phyloP scores from a whole-genome alignment of 2,797 vertebrate species.

The Oreochromis mossambicus region DNA sequence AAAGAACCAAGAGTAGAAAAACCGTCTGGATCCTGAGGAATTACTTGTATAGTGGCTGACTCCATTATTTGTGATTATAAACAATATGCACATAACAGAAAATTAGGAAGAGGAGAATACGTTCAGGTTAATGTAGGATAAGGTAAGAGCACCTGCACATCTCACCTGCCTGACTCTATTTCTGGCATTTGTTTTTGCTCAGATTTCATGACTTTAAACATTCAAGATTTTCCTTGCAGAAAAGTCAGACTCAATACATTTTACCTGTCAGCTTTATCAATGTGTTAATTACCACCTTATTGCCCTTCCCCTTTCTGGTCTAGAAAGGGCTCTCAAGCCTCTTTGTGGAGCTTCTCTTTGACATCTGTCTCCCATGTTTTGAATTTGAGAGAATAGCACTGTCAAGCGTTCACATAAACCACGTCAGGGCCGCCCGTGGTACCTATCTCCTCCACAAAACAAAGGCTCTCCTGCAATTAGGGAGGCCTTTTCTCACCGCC shows the following conservation, averaged over 20 bases:
- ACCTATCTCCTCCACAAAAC: constrained; percentile 64
- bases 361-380: constrained; percentile 55
- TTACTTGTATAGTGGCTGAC: not conserved
- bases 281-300: constrained; percentile 47
- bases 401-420: constrained; percentile 53
- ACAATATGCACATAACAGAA: not conserved
- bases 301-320: constrained; percentile 26
- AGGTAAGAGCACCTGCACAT: not conserved
- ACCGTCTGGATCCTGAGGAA: not conserved
- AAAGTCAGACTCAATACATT: constrained; percentile 46
- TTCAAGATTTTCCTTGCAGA: not conserved
- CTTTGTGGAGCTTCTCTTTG: not conserved
- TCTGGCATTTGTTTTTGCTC: not conserved
- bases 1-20: not conserved
- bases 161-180: not conserved
- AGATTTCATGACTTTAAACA: not conserved
- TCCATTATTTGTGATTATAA: not conserved
- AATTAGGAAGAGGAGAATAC: not conserved
- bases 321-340: not conserved
- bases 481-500: constrained; percentile 43
- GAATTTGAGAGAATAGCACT: constrained; percentile 54
- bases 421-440: constrained; percentile 52
- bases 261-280: constrained; percentile 36
- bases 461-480: constrained; percentile 70
- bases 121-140: not conserved